These are phyloP conservation scores for Electrona antarctica DNA, from an alignment of 2,113 vertebrate genomes.

Conservation along the genomic window DNA sequence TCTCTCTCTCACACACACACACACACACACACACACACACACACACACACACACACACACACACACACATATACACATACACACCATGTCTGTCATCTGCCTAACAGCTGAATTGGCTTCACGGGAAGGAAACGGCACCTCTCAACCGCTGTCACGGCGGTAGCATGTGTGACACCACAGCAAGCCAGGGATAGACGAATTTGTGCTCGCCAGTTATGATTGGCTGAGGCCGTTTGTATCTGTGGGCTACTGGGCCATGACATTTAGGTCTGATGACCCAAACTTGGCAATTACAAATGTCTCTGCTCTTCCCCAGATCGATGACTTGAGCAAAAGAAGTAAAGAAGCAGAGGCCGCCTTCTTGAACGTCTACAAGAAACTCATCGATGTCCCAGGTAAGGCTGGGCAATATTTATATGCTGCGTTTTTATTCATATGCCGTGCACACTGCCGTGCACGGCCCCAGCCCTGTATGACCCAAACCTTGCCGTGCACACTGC, in stretches of 20 bases:
- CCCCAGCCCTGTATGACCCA: not conserved
- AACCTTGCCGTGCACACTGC: not conserved
- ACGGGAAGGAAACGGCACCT: slow-evolving; percentile 69
- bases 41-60: not conserved
- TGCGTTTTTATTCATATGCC: not conserved
- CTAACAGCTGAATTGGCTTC: slow-evolving; percentile 74
- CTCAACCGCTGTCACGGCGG: slow-evolving; percentile 54
- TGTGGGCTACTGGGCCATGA: slow-evolving; percentile 40
- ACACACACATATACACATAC: slow-evolving; percentile 65
- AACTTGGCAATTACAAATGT: slow-evolving; percentile 28
- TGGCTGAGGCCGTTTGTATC: slow-evolving; percentile 40
- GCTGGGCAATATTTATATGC: not conserved
- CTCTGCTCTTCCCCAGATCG: slow-evolving; percentile 81
- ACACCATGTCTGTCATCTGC: slow-evolving; percentile 67
- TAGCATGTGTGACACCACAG: slow-evolving; percentile 49
- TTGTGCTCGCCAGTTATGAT: slow-evolving; percentile 30
- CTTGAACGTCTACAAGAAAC: slow-evolving; percentile 97
- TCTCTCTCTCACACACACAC: not conserved
- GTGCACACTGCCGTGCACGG: not conserved
- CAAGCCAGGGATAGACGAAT: slow-evolving; percentile 50
- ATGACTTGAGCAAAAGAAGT: slow-evolving; percentile 97
- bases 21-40: slow-evolving; percentile 26
- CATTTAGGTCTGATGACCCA: slow-evolving; percentile 20
- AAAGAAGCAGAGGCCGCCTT: slow-evolving; percentile 99
- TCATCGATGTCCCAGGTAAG: slow-evolving; percentile 99